Evolutionary conservation across 2,113 vertebrate genomes (phyloP), one percentile per base, ranked within the genome.

Genomic region (Vidua chalybeata): DNA sequence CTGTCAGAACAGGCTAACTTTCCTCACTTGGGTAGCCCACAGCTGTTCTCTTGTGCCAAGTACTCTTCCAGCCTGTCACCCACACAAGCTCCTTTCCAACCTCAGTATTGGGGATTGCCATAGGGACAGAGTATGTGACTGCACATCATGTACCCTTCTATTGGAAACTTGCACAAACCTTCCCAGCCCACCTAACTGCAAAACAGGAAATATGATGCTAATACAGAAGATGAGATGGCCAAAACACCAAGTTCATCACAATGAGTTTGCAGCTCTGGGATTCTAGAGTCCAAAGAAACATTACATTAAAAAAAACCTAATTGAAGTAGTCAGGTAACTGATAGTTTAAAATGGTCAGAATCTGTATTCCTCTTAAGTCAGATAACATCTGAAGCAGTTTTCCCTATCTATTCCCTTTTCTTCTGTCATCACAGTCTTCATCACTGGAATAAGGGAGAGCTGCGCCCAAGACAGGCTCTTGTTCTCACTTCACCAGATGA

Each of bases 401-500:
- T 77, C 66, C 33, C 18, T 78, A 6, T 43, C 33, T 94, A 43
- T 62, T 73, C 43, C 27, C 11, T n/a, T 54, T 69, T 58, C 61
- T 85, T 48, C 43, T 85, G 31, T 37, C 45, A 39, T 67, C 41
- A 58, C 30, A 49, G 12, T 37, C 35, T 73, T 61, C 43, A 48
- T 30, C 48, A 39, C 10, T 41, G 14, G 15, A 78, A 87, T 20
- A 69, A 87, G 35, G 39, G 33, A 96, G 75, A 74, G 43, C 78
- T 88, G 74, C 51, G 85, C 11, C 24, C 76, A 90, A 73, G 68
- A 71, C 48, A 27, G 39, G 59, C 33, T 89, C 55, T 51, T 52
- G 43, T 67, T 94, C 61, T 93, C 69, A 71, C 69, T 83, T 89
- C 30, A 71, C 35, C 69, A 87, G 62, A 74, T 55, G 45, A 91